phyloP scores from a whole-genome alignment of 1,140 invertebrate genomes.

The Caenorhabditis latens region DNA sequence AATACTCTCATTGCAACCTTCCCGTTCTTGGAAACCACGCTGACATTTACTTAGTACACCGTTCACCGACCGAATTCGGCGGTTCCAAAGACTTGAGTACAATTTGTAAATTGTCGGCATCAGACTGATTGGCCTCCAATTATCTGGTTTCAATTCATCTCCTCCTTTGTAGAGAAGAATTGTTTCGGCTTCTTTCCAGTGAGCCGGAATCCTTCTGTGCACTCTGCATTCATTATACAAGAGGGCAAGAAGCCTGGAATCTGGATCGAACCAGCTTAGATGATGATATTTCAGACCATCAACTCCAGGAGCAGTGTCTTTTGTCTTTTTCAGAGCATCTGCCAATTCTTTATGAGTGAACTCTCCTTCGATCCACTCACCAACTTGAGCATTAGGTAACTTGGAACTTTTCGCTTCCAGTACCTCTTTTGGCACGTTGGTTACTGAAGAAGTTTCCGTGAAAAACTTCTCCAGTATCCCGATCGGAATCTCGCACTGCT shows the following conservation, averaged over 20 bases:
- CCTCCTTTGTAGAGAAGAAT: constrained; percentile 28
- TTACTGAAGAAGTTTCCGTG: background rate
- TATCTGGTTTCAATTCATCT: background rate
- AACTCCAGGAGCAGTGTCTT: constrained; percentile 6
- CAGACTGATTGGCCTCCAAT: background rate
- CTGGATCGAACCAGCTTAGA: constrained; percentile 12
- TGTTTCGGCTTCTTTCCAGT: constrained; percentile 12
- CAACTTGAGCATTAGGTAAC: background rate
- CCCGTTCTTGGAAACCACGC: constrained; percentile 15
- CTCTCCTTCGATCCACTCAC: background rate
- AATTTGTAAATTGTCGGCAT: background rate
- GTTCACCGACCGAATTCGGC: background rate
- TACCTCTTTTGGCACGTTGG: background rate
- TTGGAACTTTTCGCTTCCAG: background rate
- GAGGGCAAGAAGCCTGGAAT: background rate
- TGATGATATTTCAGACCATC: constrained; percentile 3
- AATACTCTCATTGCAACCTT: constrained; percentile 3
- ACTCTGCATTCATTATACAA: background rate
- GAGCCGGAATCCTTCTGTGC: background rate
- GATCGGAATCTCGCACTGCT: background rate
- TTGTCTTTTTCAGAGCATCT: background rate
- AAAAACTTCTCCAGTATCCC: background rate
- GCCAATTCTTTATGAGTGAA: background rate
- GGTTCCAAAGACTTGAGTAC: background rate
- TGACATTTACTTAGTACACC: constrained; percentile 8